Base-by-base conservation (phyloP, 92 coral and sea anemone genomes). In the Umimayanthus kanabou region DNA sequence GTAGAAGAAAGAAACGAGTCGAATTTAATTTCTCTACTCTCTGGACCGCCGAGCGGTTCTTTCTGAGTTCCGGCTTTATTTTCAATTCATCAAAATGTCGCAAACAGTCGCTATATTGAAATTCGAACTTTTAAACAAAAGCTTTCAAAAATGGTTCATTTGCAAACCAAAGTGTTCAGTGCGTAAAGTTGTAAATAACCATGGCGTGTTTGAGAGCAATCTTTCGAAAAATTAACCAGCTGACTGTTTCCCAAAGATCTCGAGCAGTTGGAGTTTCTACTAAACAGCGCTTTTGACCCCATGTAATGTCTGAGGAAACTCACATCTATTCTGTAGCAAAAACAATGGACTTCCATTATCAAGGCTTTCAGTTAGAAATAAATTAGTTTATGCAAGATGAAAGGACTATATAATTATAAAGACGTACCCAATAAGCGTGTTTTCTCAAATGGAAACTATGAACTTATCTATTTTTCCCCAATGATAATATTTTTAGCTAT, bases 381-480 rank as follows among this genome's bases (percentile, higher is more conserved):
- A 28, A 53, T 80, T 80, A 83, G 78, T 47, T 69, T 70, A 83
- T 70, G 66, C 18, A 43, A 42, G 53, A n/a, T 43, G 45, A 57
- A 47, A 83, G 78, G 9, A 29, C 5, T 26, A 83, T 45, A 9
- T 7, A n/a, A n/a, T n/a, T n/a, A 7, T 11, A 25, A 23, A 69
- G n/a, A 29, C 11, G 64, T 13, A 6, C 6, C 25, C 11, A 47
- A 69, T 9, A 14, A 13, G 23, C 4, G 20, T 30, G 9, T 69
- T 65, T 25, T 11, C 58, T 8, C 74, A 47, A 28, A 45, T 20
- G 22, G n/a, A 71, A 40, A 45, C 23, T 26, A 40, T 6, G 20
- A 69, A 43, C 25, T 26, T 28, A 43, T 45, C 9, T 28, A 26
- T 43, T 75, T 37, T 1, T 75, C 50, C 50, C 11, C 8, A 39